These are phyloP conservation scores for Chondrosia reniformis DNA, from an alignment of 37 sponge, comb jelly and placozoan species.

Conservation along the genomic window DNA sequence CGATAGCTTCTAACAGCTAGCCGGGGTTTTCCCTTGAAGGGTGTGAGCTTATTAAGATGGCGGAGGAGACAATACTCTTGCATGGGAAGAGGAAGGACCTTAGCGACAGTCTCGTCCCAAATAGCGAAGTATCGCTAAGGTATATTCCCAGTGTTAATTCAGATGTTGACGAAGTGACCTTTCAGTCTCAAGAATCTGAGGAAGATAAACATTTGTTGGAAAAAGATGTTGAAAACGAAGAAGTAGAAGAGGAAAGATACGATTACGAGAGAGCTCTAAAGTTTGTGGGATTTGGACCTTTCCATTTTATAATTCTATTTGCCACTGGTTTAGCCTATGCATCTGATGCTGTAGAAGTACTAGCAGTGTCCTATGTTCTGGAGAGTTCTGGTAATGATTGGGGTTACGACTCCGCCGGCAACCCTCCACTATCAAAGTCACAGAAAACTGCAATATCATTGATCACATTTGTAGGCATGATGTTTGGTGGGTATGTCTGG, in stretches of 20 bases:
- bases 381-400: conserved; percentile 27
- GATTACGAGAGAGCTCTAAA: conserved; percentile 65
- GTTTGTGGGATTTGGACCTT: conserved; percentile 51
- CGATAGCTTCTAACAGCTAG: no score
- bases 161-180: no score
- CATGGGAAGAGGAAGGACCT: neutral
- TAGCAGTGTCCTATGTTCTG: conserved; percentile 53
- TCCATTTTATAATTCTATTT: conserved; percentile 44
- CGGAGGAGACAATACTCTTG: neutral
- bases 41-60: no score
- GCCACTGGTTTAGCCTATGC: conserved; percentile 58
- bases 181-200: no score
- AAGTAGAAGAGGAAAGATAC: conserved; percentile 22
- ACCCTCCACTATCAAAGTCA: conserved; percentile 23
- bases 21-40: no score
- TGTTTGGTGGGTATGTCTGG: conserved; percentile 70
- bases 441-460: conserved; percentile 44
- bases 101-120: neutral
- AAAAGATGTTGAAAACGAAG: neutral
- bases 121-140: neutral
- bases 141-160: no score
- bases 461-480: conserved; percentile 68
- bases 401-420: neutral
- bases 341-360: conserved; percentile 66
- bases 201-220: neutral